These are phyloP conservation scores for Cardiocondyla obscurior DNA, from an alignment of 1,140 invertebrate genomes.

Conservation along the genomic window DNA sequence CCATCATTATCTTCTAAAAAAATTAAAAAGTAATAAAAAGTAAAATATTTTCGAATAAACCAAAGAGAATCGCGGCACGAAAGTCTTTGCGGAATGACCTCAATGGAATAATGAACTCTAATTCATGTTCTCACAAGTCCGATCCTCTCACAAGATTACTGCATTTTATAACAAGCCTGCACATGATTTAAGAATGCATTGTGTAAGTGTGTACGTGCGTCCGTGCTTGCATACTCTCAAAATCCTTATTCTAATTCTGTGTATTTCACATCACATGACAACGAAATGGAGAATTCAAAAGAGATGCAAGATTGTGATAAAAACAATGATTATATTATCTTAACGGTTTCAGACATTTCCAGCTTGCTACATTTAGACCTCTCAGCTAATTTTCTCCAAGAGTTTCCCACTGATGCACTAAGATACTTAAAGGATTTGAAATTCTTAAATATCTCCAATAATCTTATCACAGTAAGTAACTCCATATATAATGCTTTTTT, in stretches of 20 bases:
- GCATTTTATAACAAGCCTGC: not conserved
- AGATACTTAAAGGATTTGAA: conserved; percentile 88
- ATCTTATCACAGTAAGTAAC: conserved; percentile 89
- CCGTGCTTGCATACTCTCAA: no score
- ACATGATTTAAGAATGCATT: not conserved
- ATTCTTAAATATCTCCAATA: conserved; percentile 91
- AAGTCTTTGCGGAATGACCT: no score
- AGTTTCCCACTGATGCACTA: conserved; percentile 91
- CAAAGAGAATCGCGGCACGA: no score
- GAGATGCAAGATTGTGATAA: not conserved
- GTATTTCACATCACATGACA: not conserved
- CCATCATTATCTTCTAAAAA: no score
- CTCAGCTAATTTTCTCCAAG: conserved; percentile 92
- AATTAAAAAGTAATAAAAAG: no score
- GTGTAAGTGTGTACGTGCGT: no score
- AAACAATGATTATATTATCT: not conserved
- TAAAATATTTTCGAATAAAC: no score
- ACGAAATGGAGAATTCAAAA: not conserved
- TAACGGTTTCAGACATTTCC: conserved; percentile 85
- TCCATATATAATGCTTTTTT: not conserved
- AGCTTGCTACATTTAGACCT: conserved; percentile 91
- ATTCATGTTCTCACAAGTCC: no score
- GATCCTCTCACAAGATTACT: no score
- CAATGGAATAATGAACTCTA: no score
- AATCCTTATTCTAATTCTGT: not conserved